Percentiles rank a stretch among this genome's conserved stretches.
Conservation (phyloP, 2,888 invertebrate species). For the Drosophila heteroneura region DNA sequence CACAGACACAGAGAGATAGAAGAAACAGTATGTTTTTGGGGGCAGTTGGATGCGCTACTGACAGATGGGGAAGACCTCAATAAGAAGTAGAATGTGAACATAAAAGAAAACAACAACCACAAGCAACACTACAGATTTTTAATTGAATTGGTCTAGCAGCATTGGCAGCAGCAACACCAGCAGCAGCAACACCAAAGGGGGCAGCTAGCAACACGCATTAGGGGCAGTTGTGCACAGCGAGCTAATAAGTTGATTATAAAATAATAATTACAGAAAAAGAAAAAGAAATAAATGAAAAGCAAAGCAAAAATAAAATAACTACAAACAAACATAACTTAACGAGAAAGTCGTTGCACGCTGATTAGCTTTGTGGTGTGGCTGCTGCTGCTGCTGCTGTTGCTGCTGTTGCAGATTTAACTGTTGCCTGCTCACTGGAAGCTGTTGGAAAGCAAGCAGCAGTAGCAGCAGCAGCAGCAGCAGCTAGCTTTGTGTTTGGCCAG, state of each 20-base stretch:
- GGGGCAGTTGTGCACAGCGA: constrained; percentile 26
- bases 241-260: constrained; percentile 80
- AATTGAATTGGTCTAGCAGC: constrained; percentile 64
- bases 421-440: constrained; percentile 33
- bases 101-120: constrained; percentile 27
- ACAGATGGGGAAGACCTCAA: constrained; percentile 48
- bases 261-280: constrained; percentile 70
- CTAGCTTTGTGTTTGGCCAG: constrained; percentile 19
- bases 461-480: constrained; percentile 30
- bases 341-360: constrained; percentile 80
- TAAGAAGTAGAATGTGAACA: constrained; percentile 76
- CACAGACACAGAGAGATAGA: neutral
- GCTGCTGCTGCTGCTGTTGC: constrained; percentile 7
- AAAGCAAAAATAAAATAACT: constrained; percentile 15
- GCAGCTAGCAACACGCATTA: constrained; percentile 56
- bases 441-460: constrained; percentile 18
- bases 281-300: constrained; percentile 27
- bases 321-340: constrained; percentile 45
- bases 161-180: constrained; percentile 13
- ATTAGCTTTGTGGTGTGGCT: constrained; percentile 73
- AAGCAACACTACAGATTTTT: constrained; percentile 58
- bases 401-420: constrained; percentile 40
- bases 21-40: constrained; percentile 7
- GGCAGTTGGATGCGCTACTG: constrained; percentile 11
- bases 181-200: constrained; percentile 9